Conservation (phyloP, 2,113 vertebrate species). For the Fukomys damarensis region DNA sequence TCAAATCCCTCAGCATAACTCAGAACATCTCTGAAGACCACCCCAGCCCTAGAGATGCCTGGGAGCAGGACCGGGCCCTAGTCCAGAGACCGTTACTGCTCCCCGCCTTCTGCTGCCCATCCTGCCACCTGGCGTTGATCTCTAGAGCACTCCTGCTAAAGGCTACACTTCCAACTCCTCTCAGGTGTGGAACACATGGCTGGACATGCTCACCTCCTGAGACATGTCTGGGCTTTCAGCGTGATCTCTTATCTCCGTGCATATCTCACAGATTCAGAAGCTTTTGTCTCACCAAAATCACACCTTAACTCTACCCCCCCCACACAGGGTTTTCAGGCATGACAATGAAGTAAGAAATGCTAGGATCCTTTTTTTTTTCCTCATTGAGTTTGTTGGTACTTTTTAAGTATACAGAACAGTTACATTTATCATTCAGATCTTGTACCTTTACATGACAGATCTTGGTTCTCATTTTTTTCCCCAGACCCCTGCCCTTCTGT, state of each 20-base stretch:
- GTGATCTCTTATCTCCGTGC: neutral
- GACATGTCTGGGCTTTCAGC: neutral
- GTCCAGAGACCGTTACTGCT: neutral
- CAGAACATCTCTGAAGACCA: neutral
- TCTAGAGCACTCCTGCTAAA: neutral
- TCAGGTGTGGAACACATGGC: neutral
- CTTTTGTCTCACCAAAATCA: neutral
- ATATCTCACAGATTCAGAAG: neutral
- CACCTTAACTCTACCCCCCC: neutral
- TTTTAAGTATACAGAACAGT: too few relatives aligned
- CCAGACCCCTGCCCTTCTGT: too few relatives aligned
- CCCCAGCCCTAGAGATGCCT: neutral
- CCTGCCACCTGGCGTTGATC: neutral
- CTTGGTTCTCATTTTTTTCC: too few relatives aligned
- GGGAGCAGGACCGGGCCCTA: neutral
- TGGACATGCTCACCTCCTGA: neutral
- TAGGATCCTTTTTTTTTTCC: neutral
- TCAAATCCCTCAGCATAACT: neutral
- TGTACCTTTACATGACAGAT: too few relatives aligned
- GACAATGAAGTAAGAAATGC: neutral
- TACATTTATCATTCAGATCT: too few relatives aligned
- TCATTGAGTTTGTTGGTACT: too few relatives aligned
- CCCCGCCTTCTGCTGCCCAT: neutral
- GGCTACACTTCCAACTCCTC: neutral
- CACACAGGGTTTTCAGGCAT: neutral